Evolutionary conservation across 1,140 invertebrate genomes (phyloP).

Genomic region (Orius insidiosus): DNA sequence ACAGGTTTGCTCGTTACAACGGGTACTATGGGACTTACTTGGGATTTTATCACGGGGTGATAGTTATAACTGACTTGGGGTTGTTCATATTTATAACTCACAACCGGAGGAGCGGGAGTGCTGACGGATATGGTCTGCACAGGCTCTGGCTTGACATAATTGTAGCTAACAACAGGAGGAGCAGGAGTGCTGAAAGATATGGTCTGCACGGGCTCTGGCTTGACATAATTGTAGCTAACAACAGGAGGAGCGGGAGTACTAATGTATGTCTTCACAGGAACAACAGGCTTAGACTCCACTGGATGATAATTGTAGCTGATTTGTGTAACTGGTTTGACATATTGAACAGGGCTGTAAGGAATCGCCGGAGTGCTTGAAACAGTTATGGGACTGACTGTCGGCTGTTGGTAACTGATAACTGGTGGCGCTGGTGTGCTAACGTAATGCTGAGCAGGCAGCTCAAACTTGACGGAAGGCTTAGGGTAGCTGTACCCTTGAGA

Average conservation of each 20-base stretch:
- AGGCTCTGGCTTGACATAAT: constrained; percentile 14
- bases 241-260: constrained; percentile 10
- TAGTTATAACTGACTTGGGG: not conserved
- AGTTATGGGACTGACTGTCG: constrained; percentile 5
- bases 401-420: not conserved
- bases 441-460: constrained; percentile 3
- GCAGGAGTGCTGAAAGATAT: constrained; percentile 1
- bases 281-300: not conserved
- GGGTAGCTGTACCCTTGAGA: not conserved
- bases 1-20: not conserved
- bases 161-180: constrained; percentile 1
- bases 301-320: not conserved
- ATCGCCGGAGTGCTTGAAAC: constrained; percentile 15
- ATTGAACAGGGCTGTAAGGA: constrained; percentile 17
- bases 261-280: not conserved
- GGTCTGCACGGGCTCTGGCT: constrained; percentile 4
- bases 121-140: not conserved
- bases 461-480: constrained; percentile 3
- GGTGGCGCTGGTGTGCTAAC: not conserved
- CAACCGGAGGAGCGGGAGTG: constrained; percentile 1
- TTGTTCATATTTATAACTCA: constrained; percentile 8
- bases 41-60: not conserved
- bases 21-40: not conserved
- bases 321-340: constrained; percentile 4
- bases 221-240: constrained; percentile 6